Conservation (phyloP, 2,797 vertebrate species). For the Buphagus erythrorhynchus region DNA sequence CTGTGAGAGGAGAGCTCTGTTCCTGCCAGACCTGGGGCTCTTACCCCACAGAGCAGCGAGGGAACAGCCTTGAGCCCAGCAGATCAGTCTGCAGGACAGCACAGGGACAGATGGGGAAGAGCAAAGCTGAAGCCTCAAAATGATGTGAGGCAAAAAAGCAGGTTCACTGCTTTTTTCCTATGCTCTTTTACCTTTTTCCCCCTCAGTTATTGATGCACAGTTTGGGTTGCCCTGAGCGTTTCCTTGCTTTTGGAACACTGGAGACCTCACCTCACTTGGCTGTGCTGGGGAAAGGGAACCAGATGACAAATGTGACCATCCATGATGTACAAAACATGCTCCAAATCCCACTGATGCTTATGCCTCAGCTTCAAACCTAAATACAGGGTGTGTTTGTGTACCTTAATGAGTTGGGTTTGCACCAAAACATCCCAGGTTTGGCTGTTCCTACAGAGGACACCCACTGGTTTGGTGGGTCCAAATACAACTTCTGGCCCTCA, state of each 20-base stretch:
- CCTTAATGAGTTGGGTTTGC: neutral
- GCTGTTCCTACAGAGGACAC: neutral
- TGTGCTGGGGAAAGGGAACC: neutral
- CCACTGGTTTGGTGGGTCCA: neutral
- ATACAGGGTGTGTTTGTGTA: fast-evolving
- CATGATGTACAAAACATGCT: fast-evolving
- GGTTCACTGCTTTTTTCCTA: neutral
- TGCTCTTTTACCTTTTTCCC: neutral
- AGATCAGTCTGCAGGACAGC: neutral
- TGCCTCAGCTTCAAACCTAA: neutral
- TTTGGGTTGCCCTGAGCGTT: neutral
- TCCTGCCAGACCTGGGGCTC: neutral
- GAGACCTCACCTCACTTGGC: neutral
- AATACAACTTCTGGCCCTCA: neutral
- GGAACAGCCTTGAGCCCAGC: neutral
- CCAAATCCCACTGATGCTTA: neutral
- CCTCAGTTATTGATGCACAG: no score
- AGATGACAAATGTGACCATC: neutral
- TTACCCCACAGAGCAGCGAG: fast-evolving
- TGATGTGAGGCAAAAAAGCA: neutral
- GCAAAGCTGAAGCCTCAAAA: neutral
- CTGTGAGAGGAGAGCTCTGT: neutral
- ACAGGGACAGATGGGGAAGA: neutral
- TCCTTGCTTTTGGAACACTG: neutral
- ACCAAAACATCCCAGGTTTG: neutral